Percentiles rank a stretch among this genome's conserved stretches.
These are phyloP conservation scores for Phasianus colchicus DNA, from an alignment of 2,113 vertebrate species.

Conservation along the genomic window DNA sequence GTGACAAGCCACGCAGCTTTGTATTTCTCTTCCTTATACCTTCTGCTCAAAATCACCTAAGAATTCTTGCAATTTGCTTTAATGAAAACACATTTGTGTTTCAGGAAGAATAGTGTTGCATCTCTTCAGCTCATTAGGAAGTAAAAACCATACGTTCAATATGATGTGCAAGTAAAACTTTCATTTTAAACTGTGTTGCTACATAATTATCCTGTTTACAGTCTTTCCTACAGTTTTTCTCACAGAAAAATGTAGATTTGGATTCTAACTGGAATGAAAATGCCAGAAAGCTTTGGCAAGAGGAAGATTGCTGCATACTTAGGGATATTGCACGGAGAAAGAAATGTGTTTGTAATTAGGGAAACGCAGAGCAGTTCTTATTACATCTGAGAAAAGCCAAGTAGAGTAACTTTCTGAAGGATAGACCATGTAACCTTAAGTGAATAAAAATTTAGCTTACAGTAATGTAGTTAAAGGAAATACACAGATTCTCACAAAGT, in stretches of 20 bases:
- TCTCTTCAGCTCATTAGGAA: constrained; percentile 44
- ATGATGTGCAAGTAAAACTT: constrained; percentile 50
- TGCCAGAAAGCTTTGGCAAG: constrained; percentile 80
- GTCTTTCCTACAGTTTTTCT: constrained; percentile 76
- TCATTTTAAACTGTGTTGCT: constrained; percentile 56
- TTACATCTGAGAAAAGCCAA: constrained; percentile 72
- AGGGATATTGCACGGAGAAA: constrained; percentile 67
- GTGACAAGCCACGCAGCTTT: background rate
- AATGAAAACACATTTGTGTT: constrained; percentile 19
- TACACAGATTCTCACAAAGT: background rate
- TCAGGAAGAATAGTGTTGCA: constrained; percentile 49
- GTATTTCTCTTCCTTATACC: background rate
- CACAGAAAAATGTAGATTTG: constrained; percentile 79
- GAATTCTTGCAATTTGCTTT: background rate
- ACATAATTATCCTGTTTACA: constrained; percentile 79
- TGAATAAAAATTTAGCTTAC: constrained; percentile 57
- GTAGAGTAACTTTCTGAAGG: constrained; percentile 72
- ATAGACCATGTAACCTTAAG: constrained; percentile 54
- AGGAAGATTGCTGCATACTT: constrained; percentile 64
- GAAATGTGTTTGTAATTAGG: constrained; percentile 83
- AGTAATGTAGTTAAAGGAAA: constrained; percentile 44
- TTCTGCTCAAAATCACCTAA: constrained; percentile 30
- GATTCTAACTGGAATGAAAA: constrained; percentile 71
- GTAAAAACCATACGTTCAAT: constrained; percentile 53
- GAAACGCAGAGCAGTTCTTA: constrained; percentile 70